These are phyloP conservation scores for Diorhabda carinulata DNA, from an alignment of 1,140 invertebrate species.

Conservation along the genomic window DNA sequence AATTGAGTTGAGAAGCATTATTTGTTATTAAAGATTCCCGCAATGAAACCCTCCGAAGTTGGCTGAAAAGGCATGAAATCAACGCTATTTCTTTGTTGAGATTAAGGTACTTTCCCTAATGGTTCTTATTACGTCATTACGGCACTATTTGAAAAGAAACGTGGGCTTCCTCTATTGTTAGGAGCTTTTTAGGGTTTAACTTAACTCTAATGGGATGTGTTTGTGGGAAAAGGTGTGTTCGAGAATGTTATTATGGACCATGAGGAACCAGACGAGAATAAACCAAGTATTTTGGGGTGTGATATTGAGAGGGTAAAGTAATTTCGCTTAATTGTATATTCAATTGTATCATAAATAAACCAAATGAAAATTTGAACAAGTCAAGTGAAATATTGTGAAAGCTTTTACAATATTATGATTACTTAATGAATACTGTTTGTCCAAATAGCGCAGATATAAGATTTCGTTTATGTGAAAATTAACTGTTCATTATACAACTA, in stretches of 20 bases:
- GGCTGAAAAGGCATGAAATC: conserved; percentile 13
- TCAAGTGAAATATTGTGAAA: no score
- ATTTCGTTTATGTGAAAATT: no score
- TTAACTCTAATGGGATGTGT: conserved; percentile 10
- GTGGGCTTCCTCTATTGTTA: conserved; percentile 11
- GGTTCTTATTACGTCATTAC: conserved; percentile 18
- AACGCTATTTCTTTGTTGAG: conserved; percentile 4
- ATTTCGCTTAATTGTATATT: no score
- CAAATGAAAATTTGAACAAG: neutral
- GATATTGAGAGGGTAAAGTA: neutral
- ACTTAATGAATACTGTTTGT: no score
- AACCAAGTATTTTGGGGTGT: neutral
- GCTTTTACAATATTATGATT: no score
- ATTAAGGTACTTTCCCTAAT: conserved; percentile 13
- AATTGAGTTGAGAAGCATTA: conserved; percentile 4
- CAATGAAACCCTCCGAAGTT: neutral
- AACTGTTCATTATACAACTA: no score
- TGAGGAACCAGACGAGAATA: neutral
- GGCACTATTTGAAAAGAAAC: conserved; percentile 16
- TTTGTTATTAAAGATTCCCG: conserved; percentile 15
- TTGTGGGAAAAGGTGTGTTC: neutral
- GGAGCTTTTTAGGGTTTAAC: neutral
- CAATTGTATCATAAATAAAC: neutral
- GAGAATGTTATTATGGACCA: neutral
- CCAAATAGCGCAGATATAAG: no score